Base-by-base conservation (phyloP, 2,888 invertebrate genomes). In the Pedicia rivosa region DNA sequence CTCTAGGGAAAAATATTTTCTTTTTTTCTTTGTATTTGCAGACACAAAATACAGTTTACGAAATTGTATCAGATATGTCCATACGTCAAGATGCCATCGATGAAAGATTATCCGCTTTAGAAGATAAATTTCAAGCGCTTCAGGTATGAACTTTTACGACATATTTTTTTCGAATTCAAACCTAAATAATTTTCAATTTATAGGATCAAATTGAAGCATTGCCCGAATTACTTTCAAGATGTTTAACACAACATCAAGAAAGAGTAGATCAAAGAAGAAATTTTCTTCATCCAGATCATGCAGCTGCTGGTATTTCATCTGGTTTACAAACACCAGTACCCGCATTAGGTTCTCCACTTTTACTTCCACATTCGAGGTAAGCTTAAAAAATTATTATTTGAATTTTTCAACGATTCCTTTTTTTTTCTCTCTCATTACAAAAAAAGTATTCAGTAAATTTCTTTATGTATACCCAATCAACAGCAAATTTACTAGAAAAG, bases 31-130 rank as follows among this genome's bases (percentile, higher is more conserved):
- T 40, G 10, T 30, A 40, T 32, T 43, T 43, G 12, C 72, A 97
- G 95, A 95, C 94, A 46, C 94, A 95, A 67, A 91, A 90, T 56
- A 90, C 90, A 37, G 92, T 97, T 48, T 95, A 95, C 62, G 97
- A 95, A 67, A 83, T 97, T 52, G 94, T 98, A 46, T 88, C 92
- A 39, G 97, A 97, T 54, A 88, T 97, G 83, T 90, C 90, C 56
- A 78, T 81, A 42, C 78, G 92, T 37, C 94, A 95, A 63, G 88
- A 91, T 58, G 75, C 78, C 36, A 72, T 97, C 48, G 95, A 97
- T 62, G 90, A 92, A 63, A 77, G 94, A 54, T 71, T 97, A 52
- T 78, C 81, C 47, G 79, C 82, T 53, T 74, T 98, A 59, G 95
- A 97, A 67, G 90, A 91, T 56, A 90, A 90, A 64, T 65, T 95